Evolutionary conservation across 2,113 vertebrate genomes (phyloP).

Genomic region (Leuciscus idus): DNA sequence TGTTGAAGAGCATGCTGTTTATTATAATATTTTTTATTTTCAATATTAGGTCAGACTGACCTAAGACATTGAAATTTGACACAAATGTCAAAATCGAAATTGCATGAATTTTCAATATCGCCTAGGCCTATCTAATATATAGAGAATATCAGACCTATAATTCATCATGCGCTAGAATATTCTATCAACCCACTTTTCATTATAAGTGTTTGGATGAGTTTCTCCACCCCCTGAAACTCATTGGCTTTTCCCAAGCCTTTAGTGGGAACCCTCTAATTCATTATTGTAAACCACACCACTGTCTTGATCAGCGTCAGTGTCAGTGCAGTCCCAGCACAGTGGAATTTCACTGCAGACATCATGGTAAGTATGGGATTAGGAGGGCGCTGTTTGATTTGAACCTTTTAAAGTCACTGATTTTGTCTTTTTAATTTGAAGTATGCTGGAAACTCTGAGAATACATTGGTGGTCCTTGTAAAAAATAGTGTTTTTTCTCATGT

Average conservation of each 20-base stretch:
- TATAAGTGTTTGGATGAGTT: conserved; percentile 4
- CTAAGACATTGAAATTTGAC: neutral
- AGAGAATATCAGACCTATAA: neutral
- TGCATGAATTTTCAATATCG: neutral
- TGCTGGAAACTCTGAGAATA: neutral
- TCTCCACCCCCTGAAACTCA: conserved; percentile 70
- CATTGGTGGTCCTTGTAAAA: neutral
- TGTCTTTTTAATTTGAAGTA: neutral
- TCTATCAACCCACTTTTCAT: neutral
- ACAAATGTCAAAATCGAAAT: neutral
- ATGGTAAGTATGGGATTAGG: conserved; percentile 30
- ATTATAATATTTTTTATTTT: neutral
- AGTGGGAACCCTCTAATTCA: conserved; percentile 29
- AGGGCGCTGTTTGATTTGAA: neutral
- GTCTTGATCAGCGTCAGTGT: conserved; percentile 4
- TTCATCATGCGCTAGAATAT: neutral
- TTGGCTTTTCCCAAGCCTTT: conserved; percentile 51
- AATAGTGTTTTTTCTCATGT: neutral
- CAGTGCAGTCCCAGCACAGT: conserved; percentile 18
- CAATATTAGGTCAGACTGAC: neutral
- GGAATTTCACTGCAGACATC: conserved; percentile 26
- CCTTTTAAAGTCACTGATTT: neutral
- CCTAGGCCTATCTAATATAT: neutral
- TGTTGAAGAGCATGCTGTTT: neutral
- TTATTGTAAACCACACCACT: conserved; percentile 16